Evolutionary conservation across 2,888 invertebrate species (phyloP), one percentile per base, ranked within the genome.

Genomic region (Augochlorella aurata): DNA sequence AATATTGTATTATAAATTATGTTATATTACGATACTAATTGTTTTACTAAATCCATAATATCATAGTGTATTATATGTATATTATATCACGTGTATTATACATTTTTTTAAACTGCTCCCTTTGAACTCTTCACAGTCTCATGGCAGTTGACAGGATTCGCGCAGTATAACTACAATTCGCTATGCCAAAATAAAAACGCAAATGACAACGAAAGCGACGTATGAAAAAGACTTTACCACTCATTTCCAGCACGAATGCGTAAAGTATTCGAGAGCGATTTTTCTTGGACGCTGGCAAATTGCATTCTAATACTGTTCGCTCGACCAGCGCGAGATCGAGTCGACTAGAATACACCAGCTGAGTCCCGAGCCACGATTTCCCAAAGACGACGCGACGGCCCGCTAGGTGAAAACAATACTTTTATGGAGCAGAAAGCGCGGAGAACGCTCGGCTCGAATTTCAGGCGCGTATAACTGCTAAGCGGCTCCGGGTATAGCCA

Each of bases 361-460:
- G 47, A 21, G 45, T 63, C 16, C 24, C 10, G 47, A n/a, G 0
- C 45, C 16, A 8, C 29, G 52, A 69, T 50, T 69, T 71, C 67
- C 61, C 58, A 49, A 70, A 76, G 49, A 50, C 54, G 58, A 24
- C n/a, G 14, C 54, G 58, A 24, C n/a, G 14, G 50, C 12, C 12
- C 44, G 47, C 45, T 38, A 61, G 44, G 50, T 47, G 82, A 74
- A 81, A 81, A 82, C 66, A 77, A 82, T 82, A 73, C 73, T 77
- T 73, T 72, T 66, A 16, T 52, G 50, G 24, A 21, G 44, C n/a
- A 24, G 66, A 50, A 68, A 63, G 44, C 69, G 44, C 16, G 16
- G 65, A 18, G 50, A 77, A 74, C 52, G 38, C 50, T 45, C 38
- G 66, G 61, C 52, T 47, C 52, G 74, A 61, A 65, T 77, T 81